Evolutionary conservation across 2,888 invertebrate genomes (phyloP).

Genomic region (Caenorhabditis sp.): DNA sequence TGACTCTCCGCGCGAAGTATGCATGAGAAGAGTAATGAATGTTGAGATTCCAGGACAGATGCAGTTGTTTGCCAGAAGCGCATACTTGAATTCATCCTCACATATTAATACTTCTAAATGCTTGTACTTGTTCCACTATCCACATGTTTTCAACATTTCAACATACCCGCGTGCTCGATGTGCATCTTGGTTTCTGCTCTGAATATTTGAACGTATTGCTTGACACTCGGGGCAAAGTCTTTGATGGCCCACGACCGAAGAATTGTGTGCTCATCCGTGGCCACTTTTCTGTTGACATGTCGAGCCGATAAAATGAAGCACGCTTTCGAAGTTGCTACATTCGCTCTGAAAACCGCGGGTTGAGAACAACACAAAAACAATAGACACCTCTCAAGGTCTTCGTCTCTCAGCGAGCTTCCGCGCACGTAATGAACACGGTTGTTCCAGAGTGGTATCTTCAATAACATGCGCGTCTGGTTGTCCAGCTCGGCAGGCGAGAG

Average conservation of each 20-base stretch:
- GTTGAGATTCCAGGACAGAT: constrained; percentile 98
- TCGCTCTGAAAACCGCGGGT: constrained; percentile 84
- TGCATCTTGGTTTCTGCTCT: constrained; percentile 98
- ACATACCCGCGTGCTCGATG: constrained; percentile 93
- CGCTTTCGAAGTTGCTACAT: constrained; percentile 97
- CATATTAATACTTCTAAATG: constrained; percentile 97
- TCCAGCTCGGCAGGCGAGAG: constrained; percentile 97
- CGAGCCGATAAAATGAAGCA: constrained; percentile 96
- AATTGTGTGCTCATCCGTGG: constrained; percentile 85
- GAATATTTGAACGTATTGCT: constrained; percentile 98
- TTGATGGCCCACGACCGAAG: constrained; percentile 96
- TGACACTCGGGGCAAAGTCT: constrained; percentile 95
- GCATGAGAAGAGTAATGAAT: constrained; percentile 92
- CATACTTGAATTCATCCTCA: constrained; percentile 99
- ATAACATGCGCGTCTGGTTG: constrained; percentile 96
- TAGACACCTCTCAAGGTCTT: constrained; percentile 87
- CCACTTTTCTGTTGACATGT: constrained; percentile 70
- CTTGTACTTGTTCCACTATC: constrained; percentile 19
- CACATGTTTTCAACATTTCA: not conserved
- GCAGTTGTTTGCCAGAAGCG: constrained; percentile 96
- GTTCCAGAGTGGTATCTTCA: constrained; percentile 95
- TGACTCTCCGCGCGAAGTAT: constrained; percentile 98
- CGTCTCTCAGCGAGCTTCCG: constrained; percentile 86
- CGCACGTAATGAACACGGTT: constrained; percentile 93
- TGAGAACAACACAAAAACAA: not conserved